These are phyloP conservation scores for Mylabris phalerata DNA, from an alignment of 1,140 invertebrate genomes.

Conservation along the genomic window DNA sequence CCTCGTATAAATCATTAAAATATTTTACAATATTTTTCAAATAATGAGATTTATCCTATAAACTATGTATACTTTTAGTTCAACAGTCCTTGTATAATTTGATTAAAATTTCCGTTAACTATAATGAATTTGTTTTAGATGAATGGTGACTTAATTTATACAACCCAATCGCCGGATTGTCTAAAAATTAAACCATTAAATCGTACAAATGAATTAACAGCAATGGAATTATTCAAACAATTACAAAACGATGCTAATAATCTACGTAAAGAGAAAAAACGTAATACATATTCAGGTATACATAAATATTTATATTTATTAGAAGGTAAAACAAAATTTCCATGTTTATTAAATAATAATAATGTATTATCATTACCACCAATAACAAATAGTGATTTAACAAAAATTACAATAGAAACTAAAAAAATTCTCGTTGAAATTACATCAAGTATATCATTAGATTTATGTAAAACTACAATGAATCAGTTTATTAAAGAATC, in stretches of 20 bases:
- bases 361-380: slow-evolving; percentile 75
- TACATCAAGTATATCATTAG: slow-evolving; percentile 60
- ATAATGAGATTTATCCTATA: too few relatives aligned
- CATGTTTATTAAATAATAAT: slow-evolving; percentile 59
- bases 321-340: slow-evolving; percentile 64
- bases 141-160: slow-evolving; percentile 57
- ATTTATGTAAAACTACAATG: slow-evolving; percentile 62
- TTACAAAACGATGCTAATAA: slow-evolving; percentile 68
- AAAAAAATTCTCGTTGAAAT: slow-evolving; percentile 70
- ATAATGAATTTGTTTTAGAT: slow-evolving; percentile 19
- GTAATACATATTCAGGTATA: slow-evolving; percentile 70
- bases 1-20: too few relatives aligned
- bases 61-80: too few relatives aligned
- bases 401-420: slow-evolving; percentile 62
- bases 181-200: slow-evolving; percentile 61
- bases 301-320: slow-evolving; percentile 75
- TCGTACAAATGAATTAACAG: slow-evolving; percentile 53
- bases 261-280: slow-evolving; percentile 69
- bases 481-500: slow-evolving; percentile 59
- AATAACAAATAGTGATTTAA: slow-evolving; percentile 72
- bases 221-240: slow-evolving; percentile 57
- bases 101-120: not conserved
- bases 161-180: slow-evolving; percentile 52
- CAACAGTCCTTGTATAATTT: too few relatives aligned
- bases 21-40: too few relatives aligned